These are phyloP conservation scores for Quadroppia sp. DNA, from an alignment of 2,888 invertebrate genomes.

Conservation along the genomic window DNA sequence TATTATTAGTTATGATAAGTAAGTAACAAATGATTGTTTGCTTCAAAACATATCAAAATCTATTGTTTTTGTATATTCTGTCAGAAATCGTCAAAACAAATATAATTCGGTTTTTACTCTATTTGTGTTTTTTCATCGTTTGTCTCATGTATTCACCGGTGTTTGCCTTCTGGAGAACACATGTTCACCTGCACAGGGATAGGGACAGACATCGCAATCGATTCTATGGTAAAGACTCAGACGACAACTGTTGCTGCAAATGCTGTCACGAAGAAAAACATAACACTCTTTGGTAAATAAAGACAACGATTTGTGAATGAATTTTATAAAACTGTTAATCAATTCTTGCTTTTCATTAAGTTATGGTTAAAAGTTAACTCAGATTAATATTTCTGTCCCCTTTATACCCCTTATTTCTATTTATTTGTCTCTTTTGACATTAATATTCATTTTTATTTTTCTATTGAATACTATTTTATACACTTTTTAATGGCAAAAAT, in stretches of 20 bases:
- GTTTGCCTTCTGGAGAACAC: slow-evolving; percentile 1
- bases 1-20: not conserved
- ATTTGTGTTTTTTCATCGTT: slow-evolving; percentile 28
- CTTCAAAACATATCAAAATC: not conserved
- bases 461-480: too few relatives aligned
- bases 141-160: slow-evolving; percentile 28
- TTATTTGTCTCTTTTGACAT: too few relatives aligned
- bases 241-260: slow-evolving; percentile 12
- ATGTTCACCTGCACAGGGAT: not conserved
- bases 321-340: not conserved
- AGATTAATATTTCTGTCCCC: too few relatives aligned
- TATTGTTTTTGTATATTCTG: not conserved
- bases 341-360: too few relatives aligned
- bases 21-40: not conserved
- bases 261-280: slow-evolving; percentile 15
- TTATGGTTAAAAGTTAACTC: too few relatives aligned
- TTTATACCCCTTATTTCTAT: too few relatives aligned
- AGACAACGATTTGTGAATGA: not conserved
- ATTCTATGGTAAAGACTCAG: not conserved
- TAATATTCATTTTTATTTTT: too few relatives aligned
- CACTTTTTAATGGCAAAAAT: too few relatives aligned
- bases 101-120: not conserved
- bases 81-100: not conserved
- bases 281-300: slow-evolving; percentile 17
- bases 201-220: not conserved